Base-by-base conservation (phyloP, 2,113 vertebrate genomes). In the Myxocyprinus asiaticus region DNA sequence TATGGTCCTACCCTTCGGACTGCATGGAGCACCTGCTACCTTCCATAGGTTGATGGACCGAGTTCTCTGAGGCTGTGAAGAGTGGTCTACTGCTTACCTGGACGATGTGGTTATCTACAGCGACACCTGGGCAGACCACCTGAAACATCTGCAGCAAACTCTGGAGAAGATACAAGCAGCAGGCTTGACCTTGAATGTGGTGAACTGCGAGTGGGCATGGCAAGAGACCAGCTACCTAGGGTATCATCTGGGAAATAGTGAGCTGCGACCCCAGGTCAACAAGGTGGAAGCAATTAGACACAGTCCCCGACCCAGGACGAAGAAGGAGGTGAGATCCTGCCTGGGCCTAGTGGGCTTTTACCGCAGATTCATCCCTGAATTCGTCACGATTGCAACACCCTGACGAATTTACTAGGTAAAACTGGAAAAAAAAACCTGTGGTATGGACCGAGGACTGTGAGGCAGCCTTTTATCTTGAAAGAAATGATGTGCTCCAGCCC, bases 261-360 rank as follows among this genome's bases (percentile, higher is more conserved):
- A 58, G 10, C 17, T 76, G 3, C 12, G 17, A 33, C 66, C 76
- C 0, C 45, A 62, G 4, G n/a, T 79, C 5, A 7, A 44, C 12
- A 78, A 82, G 12, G 55, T 75, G 48, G 53, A 82, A 9, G 81
- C 64, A 0, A 69, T 82, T 1, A 7, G n/a, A 4, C 15, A 11
- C 4, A 67, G 75, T 48, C 68, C 53, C 9, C 5, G 9, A 3
- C 74, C 74, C n/a, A 22, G 9, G n/a, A 82, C 50, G 0, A 81
- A 69, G 67, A 77, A n/a, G 15, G 55, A 75, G n/a, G 58, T 83
- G 0, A 50, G 55, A 9, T 78, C 69, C 3, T 82, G 74, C 17
- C n/a, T 82, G 1, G 73, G 58, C 4, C 45, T 76, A 3, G 7
- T 67, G 5, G 65, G n/a, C n/a, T n/a, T n/a, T n/a, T n/a, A n/a